Evolutionary conservation across 2,113 vertebrate genomes (phyloP).

Genomic region (Saguinus midas): DNA sequence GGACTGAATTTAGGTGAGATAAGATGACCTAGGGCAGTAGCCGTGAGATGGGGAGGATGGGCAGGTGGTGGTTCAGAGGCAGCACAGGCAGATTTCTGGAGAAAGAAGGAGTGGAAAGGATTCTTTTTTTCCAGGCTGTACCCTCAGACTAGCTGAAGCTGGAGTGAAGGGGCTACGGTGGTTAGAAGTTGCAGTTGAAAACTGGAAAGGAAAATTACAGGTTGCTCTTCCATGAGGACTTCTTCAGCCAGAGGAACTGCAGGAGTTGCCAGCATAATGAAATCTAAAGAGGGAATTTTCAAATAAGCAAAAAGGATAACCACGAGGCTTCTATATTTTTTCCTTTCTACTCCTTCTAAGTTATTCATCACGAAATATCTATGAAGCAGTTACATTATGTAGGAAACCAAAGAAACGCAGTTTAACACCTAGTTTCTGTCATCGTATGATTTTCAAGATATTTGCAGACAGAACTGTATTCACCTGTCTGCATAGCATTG

Average conservation of each 20-base stretch:
- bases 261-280: not conserved
- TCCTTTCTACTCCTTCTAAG: not conserved
- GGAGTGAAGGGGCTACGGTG: not conserved
- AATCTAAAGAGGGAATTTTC: not conserved
- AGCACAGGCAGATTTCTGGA: not conserved
- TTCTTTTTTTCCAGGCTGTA: not conserved
- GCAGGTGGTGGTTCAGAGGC: not conserved
- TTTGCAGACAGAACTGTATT: not conserved
- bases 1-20: not conserved
- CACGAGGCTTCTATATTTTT: not conserved
- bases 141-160: not conserved
- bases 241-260: not conserved
- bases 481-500: not conserved
- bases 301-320: not conserved
- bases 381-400: not conserved
- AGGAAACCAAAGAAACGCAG: conserved; percentile 6
- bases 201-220: conserved; percentile 27
- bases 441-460: not conserved
- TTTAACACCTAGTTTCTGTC: not conserved
- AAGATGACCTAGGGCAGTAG: not conserved
- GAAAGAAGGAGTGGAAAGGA: not conserved
- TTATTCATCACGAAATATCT: not conserved
- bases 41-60: rapidly evolving
- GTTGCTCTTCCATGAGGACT: not conserved
- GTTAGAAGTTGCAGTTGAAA: not conserved